Percentiles rank a stretch among this genome's conserved stretches.
phyloP scores from a whole-genome alignment of 64 coral and sea anemone species.

The Pocillopora verrucosa region DNA sequence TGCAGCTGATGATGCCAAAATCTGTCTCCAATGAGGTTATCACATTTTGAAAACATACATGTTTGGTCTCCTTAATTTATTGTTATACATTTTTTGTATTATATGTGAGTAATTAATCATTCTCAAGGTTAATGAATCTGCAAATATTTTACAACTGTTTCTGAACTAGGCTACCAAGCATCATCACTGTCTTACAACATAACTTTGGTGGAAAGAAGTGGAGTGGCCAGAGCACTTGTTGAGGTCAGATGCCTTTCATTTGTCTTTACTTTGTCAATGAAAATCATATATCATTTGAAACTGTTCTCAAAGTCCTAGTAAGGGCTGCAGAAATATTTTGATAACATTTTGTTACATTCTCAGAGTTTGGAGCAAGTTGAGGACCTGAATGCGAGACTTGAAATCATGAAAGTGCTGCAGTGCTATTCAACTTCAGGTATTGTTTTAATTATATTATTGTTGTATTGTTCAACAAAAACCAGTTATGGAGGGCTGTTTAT shows the following conservation, averaged over 20 bases:
- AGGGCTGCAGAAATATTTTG: too few species aligned
- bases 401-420: slow-evolving; percentile 87
- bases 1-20: too few species aligned
- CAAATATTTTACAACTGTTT: neutral
- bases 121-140: too few species aligned
- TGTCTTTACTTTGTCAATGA: neutral
- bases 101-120: too few species aligned
- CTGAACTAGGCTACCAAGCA: slow-evolving; percentile 67
- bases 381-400: slow-evolving; percentile 59
- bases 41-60: too few species aligned
- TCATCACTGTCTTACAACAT: slow-evolving; percentile 54
- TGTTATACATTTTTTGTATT: too few species aligned
- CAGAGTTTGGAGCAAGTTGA: slow-evolving; percentile 72
- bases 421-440: slow-evolving; percentile 81
- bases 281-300: too few species aligned
- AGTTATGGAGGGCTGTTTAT: neutral
- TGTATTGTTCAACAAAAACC: neutral
- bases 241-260: slow-evolving; percentile 42
- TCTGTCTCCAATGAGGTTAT: too few species aligned
- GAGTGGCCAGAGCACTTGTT: slow-evolving; percentile 80
- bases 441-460: neutral
- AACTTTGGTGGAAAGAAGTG: slow-evolving; percentile 82
- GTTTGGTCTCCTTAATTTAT: too few species aligned
- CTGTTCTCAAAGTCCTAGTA: too few species aligned
- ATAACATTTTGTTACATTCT: neutral